phyloP scores from a whole-genome alignment of 35 echinoderm and acorn worm genomes.

The Ophiothrix spiculata region DNA sequence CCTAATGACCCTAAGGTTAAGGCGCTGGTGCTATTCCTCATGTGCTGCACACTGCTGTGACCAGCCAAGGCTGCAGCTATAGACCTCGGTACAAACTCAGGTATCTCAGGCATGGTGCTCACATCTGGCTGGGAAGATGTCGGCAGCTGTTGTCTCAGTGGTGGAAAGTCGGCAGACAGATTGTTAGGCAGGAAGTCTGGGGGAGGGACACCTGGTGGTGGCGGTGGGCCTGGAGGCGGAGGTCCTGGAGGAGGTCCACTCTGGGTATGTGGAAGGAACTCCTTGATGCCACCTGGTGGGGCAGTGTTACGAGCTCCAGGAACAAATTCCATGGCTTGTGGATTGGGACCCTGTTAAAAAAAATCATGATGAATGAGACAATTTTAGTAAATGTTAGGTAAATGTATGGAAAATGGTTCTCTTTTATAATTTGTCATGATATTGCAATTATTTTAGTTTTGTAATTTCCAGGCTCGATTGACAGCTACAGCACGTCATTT shows the following conservation, averaged over 20 bases:
- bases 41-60: background rate
- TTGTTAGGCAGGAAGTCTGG: conserved; percentile 34
- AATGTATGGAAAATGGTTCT: too few species aligned
- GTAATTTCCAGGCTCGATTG: too few species aligned
- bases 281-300: conserved; percentile 13
- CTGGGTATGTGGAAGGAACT: conserved; percentile 30
- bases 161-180: background rate
- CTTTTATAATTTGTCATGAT: too few species aligned
- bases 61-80: conserved; percentile 10
- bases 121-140: background rate
- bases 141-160: background rate
- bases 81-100: conserved; percentile 77
- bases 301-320: conserved; percentile 51
- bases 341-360: conserved; percentile 5
- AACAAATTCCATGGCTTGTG: conserved; percentile 57
- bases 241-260: background rate
- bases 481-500: too few species aligned
- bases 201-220: background rate
- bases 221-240: conserved; percentile 29
- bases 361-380: too few species aligned
- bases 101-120: conserved; percentile 56
- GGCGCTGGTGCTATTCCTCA: background rate
- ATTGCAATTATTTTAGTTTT: too few species aligned
- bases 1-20: background rate
- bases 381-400: too few species aligned